Base-by-base conservation (phyloP, 92 coral and sea anemone species). In the Desmophyllum pertusum region DNA sequence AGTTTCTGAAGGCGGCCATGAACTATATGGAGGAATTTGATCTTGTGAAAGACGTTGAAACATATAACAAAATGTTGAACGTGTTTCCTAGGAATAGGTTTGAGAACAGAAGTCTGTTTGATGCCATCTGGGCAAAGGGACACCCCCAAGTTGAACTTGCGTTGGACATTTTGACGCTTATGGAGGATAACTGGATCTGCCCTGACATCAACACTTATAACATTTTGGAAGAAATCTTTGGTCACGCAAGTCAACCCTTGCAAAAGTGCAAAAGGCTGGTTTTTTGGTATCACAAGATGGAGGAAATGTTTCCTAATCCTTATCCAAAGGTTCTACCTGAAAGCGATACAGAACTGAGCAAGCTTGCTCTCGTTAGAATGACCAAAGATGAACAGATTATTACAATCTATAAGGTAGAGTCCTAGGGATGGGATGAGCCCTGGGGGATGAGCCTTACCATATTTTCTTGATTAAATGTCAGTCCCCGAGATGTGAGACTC, bases 61-160 rank as follows among this genome's bases (percentile, higher is more conserved):
- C 90, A 15, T 97, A 94, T 55, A 97, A 97, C 82, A 87, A 74
- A 37, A 59, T 97, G 87, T 77, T 97, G 42, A 87, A 91, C 50
- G 86, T 97, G 14, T 97, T 97, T 43, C 99, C 99, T 2, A 92
- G 95, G 79, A 98, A 95, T 8, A 64, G 98, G 29, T 97, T 92
- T 77, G 86, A 94, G 74, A 89, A 97, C 68, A 93, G 84, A 55
- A 94, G 92, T 43, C 92, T 97, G 14, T 97, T 97, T 77, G 99
- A 97, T 91, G 98, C 99, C 50, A 91, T 97, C 50, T 97, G 99
- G 99, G 94, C 99, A 17, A 92, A 95, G 61, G 87, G 89, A 57
- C 99, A 95, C 30, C 99, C 99, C 19, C 99, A 97, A 77, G 92
- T 91, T 23, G 94, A 91, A 67, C 85, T 93, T n/a, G 99, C 99